Conservation (phyloP, 2,888 invertebrate genomes). For the Patella ulyssiponensis region DNA sequence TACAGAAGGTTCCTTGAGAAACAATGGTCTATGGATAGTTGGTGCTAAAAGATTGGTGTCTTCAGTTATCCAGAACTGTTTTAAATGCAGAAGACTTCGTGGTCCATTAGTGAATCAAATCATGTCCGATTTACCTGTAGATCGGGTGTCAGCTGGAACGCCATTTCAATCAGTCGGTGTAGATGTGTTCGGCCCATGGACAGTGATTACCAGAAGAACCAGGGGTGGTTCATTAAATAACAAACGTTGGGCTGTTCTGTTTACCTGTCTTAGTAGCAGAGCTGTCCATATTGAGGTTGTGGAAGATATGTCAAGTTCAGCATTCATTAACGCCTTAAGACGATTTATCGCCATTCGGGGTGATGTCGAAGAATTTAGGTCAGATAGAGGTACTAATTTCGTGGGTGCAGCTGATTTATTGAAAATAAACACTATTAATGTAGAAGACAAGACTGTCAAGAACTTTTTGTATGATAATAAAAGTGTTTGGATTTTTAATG, state of each 20-base stretch:
- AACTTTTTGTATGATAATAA: conserved; percentile 16
- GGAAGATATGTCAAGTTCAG: conserved; percentile 38
- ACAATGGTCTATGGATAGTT: conserved; percentile 38
- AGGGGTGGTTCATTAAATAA: conserved; percentile 33
- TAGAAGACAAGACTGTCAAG: background rate
- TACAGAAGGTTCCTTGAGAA: conserved; percentile 37
- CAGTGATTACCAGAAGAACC: conserved; percentile 32
- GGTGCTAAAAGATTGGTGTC: conserved; percentile 32
- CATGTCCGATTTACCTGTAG: conserved; percentile 39
- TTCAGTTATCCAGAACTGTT: conserved; percentile 29
- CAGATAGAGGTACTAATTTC: background rate
- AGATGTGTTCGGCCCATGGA: conserved; percentile 43
- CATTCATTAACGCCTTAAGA: conserved; percentile 43
- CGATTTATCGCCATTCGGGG: conserved; percentile 33
- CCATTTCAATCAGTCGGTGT: conserved; percentile 36
- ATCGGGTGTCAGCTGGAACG: conserved; percentile 28
- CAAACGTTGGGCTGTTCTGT: conserved; percentile 42
- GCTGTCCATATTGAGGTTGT: conserved; percentile 46
- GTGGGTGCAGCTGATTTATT: background rate
- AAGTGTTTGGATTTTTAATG: conserved; percentile 39
- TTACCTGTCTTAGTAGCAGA: conserved; percentile 39
- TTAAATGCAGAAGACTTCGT: conserved; percentile 32
- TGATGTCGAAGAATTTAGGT: background rate
- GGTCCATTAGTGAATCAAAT: conserved; percentile 27
- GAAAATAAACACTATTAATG: background rate